Base-by-base conservation (phyloP, 1,140 invertebrate genomes). In the Cecropterus lyciades region DNA sequence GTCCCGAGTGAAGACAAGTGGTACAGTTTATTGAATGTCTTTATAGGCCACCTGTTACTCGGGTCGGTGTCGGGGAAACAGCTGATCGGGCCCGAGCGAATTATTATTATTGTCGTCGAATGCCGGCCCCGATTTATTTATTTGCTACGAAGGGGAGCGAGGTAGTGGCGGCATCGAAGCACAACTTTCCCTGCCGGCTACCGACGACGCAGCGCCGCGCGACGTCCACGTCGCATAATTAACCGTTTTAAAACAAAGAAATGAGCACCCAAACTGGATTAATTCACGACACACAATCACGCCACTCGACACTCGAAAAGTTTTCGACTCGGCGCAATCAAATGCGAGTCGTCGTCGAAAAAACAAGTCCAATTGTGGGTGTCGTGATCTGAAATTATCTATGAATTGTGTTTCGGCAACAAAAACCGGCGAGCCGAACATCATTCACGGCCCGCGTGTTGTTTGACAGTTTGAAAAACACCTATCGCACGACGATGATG, bases 11-110 rank as follows among this genome's bases (percentile, higher is more conserved):
- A 87, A 90, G 81, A 84, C 82, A 88, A 90, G 82, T 84, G 85
- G 81, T 80, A 85, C 83, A 88, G 74, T 92, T 93, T 88, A 92
- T 91, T 87, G 86, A 91, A 91, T 91, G 88, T 92, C 89, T 93
- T 92, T 92, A 92, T 91, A 87, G 87, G 84, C 89, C 89, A 93
- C 91, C 91, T 93, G 91, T 93, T 92, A 91, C 82, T 80, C 79
- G 84, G 84, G 82, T 86, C 87, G 78, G 80, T 89, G 80, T 81
- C 78, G 79, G 73, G 75, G 69, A 80, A 88, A 87, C 89, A 92
- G 89, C 89, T 92, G 89, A 92, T 89, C 85, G 82, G 70, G 77
- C 79, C 77, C 82, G 82, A 76, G 72, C 84, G 82, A 89, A 89
- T 89, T 91, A 91, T 90, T 91, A 91, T 89, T 88, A 89, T 84